Evolutionary conservation across 2,113 vertebrate genomes (phyloP).

Genomic region (Cathartes aura): DNA sequence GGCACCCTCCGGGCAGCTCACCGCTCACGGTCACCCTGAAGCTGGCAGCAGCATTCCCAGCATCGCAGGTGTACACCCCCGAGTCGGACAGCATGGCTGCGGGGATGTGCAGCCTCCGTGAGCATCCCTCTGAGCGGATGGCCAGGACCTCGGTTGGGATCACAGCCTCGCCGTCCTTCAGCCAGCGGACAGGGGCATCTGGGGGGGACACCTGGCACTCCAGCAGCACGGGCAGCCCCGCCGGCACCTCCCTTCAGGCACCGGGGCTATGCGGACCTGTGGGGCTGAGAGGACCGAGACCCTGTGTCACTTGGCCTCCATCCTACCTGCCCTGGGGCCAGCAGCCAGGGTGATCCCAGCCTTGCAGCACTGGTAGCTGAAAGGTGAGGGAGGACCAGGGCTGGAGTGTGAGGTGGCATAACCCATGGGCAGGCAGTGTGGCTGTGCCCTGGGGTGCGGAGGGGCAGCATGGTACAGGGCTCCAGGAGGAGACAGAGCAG

Average conservation of each 20-base stretch:
- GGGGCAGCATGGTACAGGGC: background rate
- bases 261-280: background rate
- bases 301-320: background rate
- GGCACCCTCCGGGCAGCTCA: slow-evolving; percentile 58
- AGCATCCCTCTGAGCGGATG: slow-evolving; percentile 74
- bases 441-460: background rate
- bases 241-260: background rate
- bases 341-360: fast-evolving
- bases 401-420: background rate
- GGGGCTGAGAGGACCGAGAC: background rate
- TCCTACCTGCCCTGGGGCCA: background rate
- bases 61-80: slow-evolving; percentile 72
- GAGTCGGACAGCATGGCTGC: background rate
- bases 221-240: slow-evolving; percentile 41
- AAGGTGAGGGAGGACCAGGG: background rate
- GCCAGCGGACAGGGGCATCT: slow-evolving; percentile 82
- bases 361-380: background rate
- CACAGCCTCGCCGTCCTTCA: slow-evolving; percentile 82
- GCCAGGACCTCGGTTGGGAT: background rate
- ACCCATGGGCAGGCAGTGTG: background rate
- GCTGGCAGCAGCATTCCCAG: slow-evolving; percentile 63
- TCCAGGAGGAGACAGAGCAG: background rate
- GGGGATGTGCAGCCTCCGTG: slow-evolving; percentile 80
- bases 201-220: slow-evolving; percentile 77
- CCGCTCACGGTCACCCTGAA: slow-evolving; percentile 77